Evolutionary conservation across 2,888 invertebrate genomes (phyloP).

Genomic region (Drosophila pseudotakahashii): DNA sequence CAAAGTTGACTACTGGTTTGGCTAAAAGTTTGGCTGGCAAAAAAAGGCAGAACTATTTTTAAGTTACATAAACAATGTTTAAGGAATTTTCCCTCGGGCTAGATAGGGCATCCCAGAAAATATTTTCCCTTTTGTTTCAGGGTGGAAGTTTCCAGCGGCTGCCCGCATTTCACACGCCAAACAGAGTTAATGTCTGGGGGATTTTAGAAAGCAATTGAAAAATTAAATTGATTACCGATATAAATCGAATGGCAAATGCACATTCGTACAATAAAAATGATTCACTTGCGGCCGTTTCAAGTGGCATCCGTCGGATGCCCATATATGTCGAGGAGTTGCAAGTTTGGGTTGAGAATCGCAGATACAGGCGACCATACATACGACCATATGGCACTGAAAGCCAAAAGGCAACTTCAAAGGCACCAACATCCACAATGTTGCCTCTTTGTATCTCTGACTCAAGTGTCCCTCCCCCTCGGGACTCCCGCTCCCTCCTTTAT

Average conservation of each 20-base stretch:
- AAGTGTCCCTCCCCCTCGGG: constrained; percentile 12
- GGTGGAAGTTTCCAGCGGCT: constrained; percentile 15
- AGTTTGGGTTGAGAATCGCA: constrained; percentile 33
- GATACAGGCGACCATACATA: constrained; percentile 36
- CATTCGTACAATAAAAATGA: constrained; percentile 68
- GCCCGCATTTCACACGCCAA: constrained; percentile 39
- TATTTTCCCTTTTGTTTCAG: neutral
- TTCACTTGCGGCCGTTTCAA: constrained; percentile 56
- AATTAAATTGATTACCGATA: constrained; percentile 45
- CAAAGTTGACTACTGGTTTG: neutral
- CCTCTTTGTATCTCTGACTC: constrained; percentile 31
- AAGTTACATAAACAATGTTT: constrained; percentile 15
- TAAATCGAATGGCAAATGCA: constrained; percentile 46
- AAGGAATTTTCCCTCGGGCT: constrained; percentile 4
- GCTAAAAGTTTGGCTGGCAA: neutral
- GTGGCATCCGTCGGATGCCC: constrained; percentile 39
- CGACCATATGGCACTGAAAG: constrained; percentile 45
- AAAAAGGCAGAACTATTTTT: neutral
- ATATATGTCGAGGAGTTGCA: constrained; percentile 45
- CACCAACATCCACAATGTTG: constrained; percentile 34
- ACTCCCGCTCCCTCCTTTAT: neutral
- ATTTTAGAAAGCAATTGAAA: constrained; percentile 39
- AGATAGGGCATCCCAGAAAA: neutral
- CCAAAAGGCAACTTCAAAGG: constrained; percentile 45
- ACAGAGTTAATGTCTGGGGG: constrained; percentile 7